Evolutionary conservation across 2,797 vertebrate genomes (phyloP).

Genomic region (Coreius guichenoti): DNA sequence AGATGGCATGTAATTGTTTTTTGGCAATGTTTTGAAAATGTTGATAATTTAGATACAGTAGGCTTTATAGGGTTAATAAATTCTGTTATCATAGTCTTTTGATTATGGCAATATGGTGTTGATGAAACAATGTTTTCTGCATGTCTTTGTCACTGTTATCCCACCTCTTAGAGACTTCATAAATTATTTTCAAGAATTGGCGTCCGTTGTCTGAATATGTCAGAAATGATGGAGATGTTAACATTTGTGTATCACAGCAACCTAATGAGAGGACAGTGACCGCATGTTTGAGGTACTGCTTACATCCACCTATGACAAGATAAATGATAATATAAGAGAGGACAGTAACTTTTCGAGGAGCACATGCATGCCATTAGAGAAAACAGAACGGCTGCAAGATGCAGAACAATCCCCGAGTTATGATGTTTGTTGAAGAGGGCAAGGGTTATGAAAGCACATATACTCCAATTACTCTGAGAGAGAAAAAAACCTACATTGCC

Average conservation of each 20-base stretch:
- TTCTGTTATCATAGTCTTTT: conserved; percentile 59
- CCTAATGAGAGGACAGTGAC: conserved; percentile 3
- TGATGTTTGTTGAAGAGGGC: conserved; percentile 27
- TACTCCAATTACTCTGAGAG: conserved; percentile 28
- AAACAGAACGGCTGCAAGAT: not conserved
- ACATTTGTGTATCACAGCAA: conserved; percentile 10
- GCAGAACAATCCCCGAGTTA: conserved; percentile 10
- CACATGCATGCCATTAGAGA: conserved; percentile 10
- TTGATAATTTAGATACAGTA: not conserved
- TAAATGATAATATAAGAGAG: conserved; percentile 4
- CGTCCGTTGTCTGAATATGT: conserved; percentile 6
- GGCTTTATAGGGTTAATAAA: conserved; percentile 8
- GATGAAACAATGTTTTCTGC: conserved; percentile 7
- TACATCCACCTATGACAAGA: conserved; percentile 27
- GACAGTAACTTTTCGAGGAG: conserved; percentile 3
- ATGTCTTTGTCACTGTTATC: conserved; percentile 1
- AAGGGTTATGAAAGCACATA: conserved; percentile 45
- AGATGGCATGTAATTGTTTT: too few species aligned
- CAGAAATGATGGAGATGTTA: conserved; percentile 23
- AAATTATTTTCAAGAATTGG: not conserved
- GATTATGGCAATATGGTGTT: conserved; percentile 32
- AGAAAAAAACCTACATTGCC: not conserved
- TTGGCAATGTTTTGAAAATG: too few species aligned
- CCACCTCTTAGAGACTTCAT: conserved; percentile 16
- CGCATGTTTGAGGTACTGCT: conserved; percentile 13